Evolutionary conservation across 2,113 vertebrate species (phyloP), one percentile per base, ranked within the genome.

Genomic region (Eubucco bourcierii): DNA sequence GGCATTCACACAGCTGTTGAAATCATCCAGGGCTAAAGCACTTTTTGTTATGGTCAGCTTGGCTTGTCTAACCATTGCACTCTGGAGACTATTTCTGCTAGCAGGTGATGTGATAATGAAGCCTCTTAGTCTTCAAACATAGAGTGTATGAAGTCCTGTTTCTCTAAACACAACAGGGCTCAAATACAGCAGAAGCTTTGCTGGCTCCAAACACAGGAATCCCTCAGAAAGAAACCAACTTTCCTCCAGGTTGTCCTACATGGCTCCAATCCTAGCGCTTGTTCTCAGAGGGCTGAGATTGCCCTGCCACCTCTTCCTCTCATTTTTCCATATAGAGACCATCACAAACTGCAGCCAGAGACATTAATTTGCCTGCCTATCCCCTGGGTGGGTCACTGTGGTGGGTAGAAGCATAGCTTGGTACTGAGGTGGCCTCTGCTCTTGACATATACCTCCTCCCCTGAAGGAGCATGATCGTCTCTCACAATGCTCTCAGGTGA

Each of bases 401-500:
- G 61, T 24, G 63, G 47, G 56, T 61, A 82, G 56, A 50, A 68
- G 27, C 28, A 46, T 1, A 15, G 50, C 18, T 23, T 44, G 61
- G 31, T n/a, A 77, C 50, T 4, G 0, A 80, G 52, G 60, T 15
- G 55, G 55, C 27, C 55, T 34, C 68, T 80, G 64, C 60, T 73
- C 44, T 15, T 56, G 27, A 21, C 16, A 5, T 16, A 55, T 12
- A 55, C 28, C 50, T 33, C 75, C 56, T 18, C n/a, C 76, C 58
- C 28, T 2, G 23, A n/a, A 44, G 47, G 58, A 46, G 1, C 25
- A 58, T 7, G 15, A 5, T 5, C 0, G 0, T 4, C 29, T 27
- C 56, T 53, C 53, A 44, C 20, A 15, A 0, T 47, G 41, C 13
- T 15, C 68, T 72, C 73, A 55, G 19, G 31, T 14, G 28, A 78